Conservation (phyloP, 2,797 vertebrate species). For the Danio choprae region DNA sequence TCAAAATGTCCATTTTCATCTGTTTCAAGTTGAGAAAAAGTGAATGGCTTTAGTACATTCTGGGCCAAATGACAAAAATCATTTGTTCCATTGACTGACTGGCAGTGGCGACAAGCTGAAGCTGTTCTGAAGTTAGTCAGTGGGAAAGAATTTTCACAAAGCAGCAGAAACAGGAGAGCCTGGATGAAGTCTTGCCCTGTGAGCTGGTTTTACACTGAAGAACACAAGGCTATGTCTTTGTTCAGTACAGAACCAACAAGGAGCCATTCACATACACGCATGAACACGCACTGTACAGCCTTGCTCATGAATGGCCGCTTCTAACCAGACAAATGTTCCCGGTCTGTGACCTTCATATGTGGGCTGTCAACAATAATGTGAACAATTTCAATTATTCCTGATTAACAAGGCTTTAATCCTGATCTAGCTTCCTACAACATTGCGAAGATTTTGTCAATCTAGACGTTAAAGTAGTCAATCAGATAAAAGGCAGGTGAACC, state of each 20-base stretch:
- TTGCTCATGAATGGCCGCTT: slow-evolving; percentile 26
- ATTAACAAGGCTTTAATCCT: background rate
- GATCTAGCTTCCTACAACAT: background rate
- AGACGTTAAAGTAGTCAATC: background rate
- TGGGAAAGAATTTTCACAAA: slow-evolving; percentile 45
- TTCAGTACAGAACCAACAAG: slow-evolving; percentile 38
- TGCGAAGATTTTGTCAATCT: background rate
- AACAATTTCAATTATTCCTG: slow-evolving; percentile 27
- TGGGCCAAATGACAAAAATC: slow-evolving; percentile 16
- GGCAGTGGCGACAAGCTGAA: slow-evolving; percentile 35
- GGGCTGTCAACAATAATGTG: slow-evolving; percentile 24
- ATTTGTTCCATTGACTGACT: slow-evolving; percentile 8
- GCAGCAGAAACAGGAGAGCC: slow-evolving; percentile 24
- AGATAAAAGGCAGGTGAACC: background rate
- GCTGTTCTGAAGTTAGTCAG: slow-evolving; percentile 38
- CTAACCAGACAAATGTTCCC: slow-evolving; percentile 2
- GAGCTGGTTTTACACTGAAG: slow-evolving; percentile 23
- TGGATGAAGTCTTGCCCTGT: slow-evolving; percentile 31
- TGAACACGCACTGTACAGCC: slow-evolving; percentile 5
- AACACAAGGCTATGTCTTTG: slow-evolving; percentile 42
- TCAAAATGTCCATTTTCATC: background rate
- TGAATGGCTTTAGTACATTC: slow-evolving; percentile 22
- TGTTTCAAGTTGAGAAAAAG: background rate
- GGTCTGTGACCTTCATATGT: slow-evolving; percentile 6
- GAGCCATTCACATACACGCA: slow-evolving; percentile 45